A percentile compares a stretch with the other conserved stretches of the same genome.
Evolutionary conservation across 2,113 vertebrate genomes (phyloP).

Genomic region (Gopherus flavomarginatus): DNA sequence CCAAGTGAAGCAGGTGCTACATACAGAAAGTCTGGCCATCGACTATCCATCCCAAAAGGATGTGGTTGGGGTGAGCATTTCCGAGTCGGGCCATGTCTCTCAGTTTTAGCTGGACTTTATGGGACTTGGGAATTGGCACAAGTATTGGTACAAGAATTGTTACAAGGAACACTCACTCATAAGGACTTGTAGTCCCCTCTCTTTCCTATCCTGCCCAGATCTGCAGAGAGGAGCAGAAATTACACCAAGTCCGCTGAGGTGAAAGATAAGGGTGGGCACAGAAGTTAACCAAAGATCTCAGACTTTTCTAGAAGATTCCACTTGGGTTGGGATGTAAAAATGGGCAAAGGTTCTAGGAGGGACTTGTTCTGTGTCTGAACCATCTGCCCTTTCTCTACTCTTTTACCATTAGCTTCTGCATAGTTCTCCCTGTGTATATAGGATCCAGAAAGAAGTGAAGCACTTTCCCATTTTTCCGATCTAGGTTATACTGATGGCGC

Average conservation of each 20-base stretch:
- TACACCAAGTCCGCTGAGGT: not conserved
- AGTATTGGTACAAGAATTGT: too few relatives aligned
- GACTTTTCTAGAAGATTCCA: not conserved
- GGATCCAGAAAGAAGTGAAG: not conserved
- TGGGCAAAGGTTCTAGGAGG: not conserved
- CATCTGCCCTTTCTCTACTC: accelerated
- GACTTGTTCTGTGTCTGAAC: not conserved
- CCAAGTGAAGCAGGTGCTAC: not conserved
- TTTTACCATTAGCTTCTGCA: not conserved
- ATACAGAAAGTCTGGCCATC: not conserved
- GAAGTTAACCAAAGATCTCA: not conserved
- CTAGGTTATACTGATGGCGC: not conserved
- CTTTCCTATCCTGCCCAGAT: not conserved
- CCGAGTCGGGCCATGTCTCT: not conserved
- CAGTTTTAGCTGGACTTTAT: not conserved
- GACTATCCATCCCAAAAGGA: not conserved
- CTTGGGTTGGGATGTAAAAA: not conserved
- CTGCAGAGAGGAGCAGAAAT: not conserved
- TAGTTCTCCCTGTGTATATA: accelerated
- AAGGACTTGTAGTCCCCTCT: not conserved
- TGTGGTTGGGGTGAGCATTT: not conserved
- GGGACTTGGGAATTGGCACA: not conserved
- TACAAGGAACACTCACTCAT: not conserved
- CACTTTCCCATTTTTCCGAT: accelerated
- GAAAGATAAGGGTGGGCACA: not conserved